phyloP scores from a whole-genome alignment of 92 coral and sea anemone species.

The Ricordea florida region DNA sequence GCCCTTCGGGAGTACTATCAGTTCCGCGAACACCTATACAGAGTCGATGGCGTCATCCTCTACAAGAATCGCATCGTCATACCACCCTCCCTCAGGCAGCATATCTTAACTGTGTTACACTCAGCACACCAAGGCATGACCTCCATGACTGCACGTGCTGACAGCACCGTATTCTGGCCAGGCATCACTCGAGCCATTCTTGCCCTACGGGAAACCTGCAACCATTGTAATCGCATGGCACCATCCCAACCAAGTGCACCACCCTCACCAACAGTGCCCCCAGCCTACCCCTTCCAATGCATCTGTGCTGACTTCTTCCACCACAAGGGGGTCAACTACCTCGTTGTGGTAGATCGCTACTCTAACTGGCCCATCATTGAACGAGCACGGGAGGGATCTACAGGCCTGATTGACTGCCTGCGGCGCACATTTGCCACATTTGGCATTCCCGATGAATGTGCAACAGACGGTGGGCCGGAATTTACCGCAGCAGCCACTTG shows the following conservation, averaged over 20 bases:
- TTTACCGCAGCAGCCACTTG: conserved; percentile 19
- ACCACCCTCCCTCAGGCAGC: background rate
- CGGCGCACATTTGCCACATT: conserved; percentile 31
- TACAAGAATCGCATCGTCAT: conserved; percentile 10
- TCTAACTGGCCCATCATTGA: conserved; percentile 5
- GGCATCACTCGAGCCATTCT: background rate
- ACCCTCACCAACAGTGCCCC: background rate
- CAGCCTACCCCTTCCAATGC: no score
- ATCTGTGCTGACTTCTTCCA: no score
- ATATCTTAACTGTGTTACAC: background rate
- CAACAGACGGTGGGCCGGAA: conserved; percentile 27
- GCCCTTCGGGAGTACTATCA: conserved; percentile 32
- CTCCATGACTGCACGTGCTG: no score
- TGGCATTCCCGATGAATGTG: conserved; percentile 22
- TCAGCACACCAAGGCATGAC: background rate
- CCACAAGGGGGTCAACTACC: background rate
- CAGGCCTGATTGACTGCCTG: conserved; percentile 21
- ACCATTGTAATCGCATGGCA: background rate
- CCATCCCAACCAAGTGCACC: background rate
- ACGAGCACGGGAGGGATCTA: conserved; percentile 6
- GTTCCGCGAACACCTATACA: conserved; percentile 44
- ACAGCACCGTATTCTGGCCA: conserved; percentile 10
- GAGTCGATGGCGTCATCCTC: conserved; percentile 38
- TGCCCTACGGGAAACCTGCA: background rate
- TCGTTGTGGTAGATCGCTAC: no score